phyloP scores from a whole-genome alignment of 2,888 invertebrate genomes.

The Theodoxus fluviatilis region DNA sequence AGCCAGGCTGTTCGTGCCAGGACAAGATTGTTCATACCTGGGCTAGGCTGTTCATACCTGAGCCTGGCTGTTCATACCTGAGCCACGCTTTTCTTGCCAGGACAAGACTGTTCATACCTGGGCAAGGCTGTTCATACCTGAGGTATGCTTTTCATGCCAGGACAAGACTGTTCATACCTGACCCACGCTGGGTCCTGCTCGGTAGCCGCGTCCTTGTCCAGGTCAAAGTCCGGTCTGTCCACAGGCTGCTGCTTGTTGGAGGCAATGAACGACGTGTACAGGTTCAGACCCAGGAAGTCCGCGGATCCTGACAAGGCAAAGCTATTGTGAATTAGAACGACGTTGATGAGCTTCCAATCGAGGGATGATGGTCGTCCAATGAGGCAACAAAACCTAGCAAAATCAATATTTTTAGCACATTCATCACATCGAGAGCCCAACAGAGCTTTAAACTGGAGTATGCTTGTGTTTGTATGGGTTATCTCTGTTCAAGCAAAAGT shows the following conservation, averaged over 20 bases:
- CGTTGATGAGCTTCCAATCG: not conserved
- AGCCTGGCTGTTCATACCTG: too few relatives aligned
- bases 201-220: slow-evolving; percentile 36
- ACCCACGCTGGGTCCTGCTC: slow-evolving; percentile 39
- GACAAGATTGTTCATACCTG: too few relatives aligned
- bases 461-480: too few relatives aligned
- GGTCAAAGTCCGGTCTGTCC: slow-evolving; percentile 30
- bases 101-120: too few relatives aligned
- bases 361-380: not conserved
- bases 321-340: not conserved
- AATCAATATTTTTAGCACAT: not conserved
- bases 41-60: too few relatives aligned
- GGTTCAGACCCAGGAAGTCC: slow-evolving; percentile 80
- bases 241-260: slow-evolving; percentile 28
- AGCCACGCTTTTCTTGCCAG: too few relatives aligned
- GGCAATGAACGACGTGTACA: slow-evolving; percentile 70
- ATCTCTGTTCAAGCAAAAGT: too few relatives aligned
- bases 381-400: not conserved
- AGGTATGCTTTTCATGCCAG: too few relatives aligned
- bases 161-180: slow-evolving; percentile 25
- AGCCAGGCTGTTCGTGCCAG: too few relatives aligned
- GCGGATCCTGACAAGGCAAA: slow-evolving; percentile 68
- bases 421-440: too few relatives aligned
- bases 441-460: too few relatives aligned
- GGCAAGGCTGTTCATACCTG: too few relatives aligned